Evolutionary conservation across 2,113 vertebrate species (phyloP), one percentile per base, ranked within the genome.

Genomic region (Ia io): DNA sequence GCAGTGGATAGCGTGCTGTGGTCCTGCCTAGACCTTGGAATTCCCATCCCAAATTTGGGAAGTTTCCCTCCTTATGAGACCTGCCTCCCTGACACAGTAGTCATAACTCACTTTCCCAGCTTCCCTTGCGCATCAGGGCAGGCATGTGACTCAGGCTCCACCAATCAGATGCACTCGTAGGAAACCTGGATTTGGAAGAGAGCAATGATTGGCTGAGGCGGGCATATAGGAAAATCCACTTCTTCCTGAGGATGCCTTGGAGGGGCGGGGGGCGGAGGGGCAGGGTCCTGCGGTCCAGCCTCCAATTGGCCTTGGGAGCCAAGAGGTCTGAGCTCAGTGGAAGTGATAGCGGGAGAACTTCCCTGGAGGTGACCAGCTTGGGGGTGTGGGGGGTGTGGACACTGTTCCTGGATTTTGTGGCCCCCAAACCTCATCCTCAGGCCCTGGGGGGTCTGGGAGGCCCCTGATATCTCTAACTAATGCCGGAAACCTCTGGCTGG

Each of bases 261-360:
- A 25, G 22, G 23, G 51, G 20, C 23, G 2, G 82, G 56, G 3
- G 78, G n/a, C n/a, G n/a, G n/a, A n/a, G n/a, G 28, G 4, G 9
- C 5, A 14, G 49, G 18, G 30, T 17, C 5, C 51, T 1, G 17
- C 12, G 7, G n/a, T 5, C 49, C 76, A 32, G 40, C 8, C 9
- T 22, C 23, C 5, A 0, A 11, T 6, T 25, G 9, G 56, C 25
- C 35, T 14, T 16, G 18, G 7, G 82, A 51, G n/a, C 17, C 12
- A 9, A 17, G 40, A 2, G 9, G 9, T 3, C 61, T 2, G 14
- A 5, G 44, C 6, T 40, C 61, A 12, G 2, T 17, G 16, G 53
- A 7, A 6, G 11, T 0, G 11, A 2, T 14, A 2, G 1, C 1
- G n/a, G 53, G 32, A 1, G 2, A 6, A 6, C 20, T 1, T 51